Conservation (phyloP, 2,888 invertebrate genomes). For the Drosophila fungiperda region DNA sequence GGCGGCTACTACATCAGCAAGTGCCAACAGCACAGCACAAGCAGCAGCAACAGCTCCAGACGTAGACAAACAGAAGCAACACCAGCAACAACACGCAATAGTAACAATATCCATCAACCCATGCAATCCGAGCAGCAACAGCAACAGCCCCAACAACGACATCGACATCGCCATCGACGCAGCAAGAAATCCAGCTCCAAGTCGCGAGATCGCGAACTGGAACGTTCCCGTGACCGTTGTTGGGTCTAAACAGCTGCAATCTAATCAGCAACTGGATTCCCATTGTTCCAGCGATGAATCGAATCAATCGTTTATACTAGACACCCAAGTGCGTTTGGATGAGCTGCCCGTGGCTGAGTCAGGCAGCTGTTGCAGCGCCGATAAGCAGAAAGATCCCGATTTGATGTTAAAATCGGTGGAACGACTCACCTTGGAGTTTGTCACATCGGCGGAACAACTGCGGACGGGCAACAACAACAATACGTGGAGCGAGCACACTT, state of each 20-base stretch:
- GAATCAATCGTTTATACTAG: conserved; percentile 81
- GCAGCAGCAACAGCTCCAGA: conserved; percentile 85
- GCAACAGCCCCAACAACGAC: conserved; percentile 81
- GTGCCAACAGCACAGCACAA: conserved; percentile 84
- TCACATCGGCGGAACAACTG: conserved; percentile 88
- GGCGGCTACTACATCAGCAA: conserved; percentile 84
- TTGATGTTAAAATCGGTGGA: conserved; percentile 89
- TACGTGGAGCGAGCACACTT: conserved; percentile 93
- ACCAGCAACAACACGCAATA: conserved; percentile 81
- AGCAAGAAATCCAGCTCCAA: conserved; percentile 74
- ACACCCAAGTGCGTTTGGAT: conserved; percentile 73
- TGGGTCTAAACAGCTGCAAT: conserved; percentile 82
- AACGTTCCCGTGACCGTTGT: conserved; percentile 73
- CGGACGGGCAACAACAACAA: conserved; percentile 85
- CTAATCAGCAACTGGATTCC: conserved; percentile 30
- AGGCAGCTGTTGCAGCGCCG: conserved; percentile 25
- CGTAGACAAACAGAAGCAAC: conserved; percentile 58
- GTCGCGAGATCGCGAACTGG: conserved; percentile 80
- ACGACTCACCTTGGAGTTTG: conserved; percentile 88
- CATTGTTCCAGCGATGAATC: conserved; percentile 80
- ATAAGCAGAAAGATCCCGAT: conserved; percentile 88
- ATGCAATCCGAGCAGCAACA: conserved; percentile 79
- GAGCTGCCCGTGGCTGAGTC: conserved; percentile 3
- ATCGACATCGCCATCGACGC: conserved; percentile 79
- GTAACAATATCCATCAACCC: conserved; percentile 34